Percentiles rank a stretch among this genome's conserved stretches.
phyloP scores from a whole-genome alignment of 2,113 vertebrate genomes.

The Anhinga rufa region DNA sequence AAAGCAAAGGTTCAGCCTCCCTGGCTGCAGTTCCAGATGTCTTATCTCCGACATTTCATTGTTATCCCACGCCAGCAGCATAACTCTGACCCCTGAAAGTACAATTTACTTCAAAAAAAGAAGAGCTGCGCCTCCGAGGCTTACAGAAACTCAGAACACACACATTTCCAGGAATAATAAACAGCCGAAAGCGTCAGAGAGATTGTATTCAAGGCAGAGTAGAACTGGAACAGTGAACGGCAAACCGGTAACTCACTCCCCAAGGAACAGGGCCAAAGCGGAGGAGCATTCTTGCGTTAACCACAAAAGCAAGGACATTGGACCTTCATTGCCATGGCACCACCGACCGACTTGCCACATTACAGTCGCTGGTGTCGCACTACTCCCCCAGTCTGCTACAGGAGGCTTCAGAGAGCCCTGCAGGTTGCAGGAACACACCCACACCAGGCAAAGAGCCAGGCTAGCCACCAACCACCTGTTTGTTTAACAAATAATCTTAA shows the following conservation, averaged over 20 bases:
- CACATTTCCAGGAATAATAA: not conserved
- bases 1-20: not conserved
- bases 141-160: not conserved
- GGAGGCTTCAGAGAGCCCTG: not conserved
- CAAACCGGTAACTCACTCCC: not conserved
- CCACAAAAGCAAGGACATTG: not conserved
- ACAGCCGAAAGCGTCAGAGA: not conserved
- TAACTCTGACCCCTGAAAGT: not conserved
- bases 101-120: not conserved
- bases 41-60: not conserved
- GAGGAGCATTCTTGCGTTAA: not conserved
- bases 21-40: not conserved
- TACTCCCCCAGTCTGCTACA: fast-evolving
- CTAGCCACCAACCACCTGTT: not conserved
- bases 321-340: not conserved
- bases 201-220: not conserved
- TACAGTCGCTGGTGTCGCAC: not conserved
- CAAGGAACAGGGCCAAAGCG: not conserved
- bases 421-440: not conserved
- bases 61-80: not conserved
- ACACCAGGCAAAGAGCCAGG: not conserved
- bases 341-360: fast-evolving
- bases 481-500: not conserved
- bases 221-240: not conserved
- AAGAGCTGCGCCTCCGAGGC: not conserved